Evolutionary conservation across 2,113 vertebrate species (phyloP), one percentile per base, ranked within the genome.

Genomic region (Desmodus rotundus): DNA sequence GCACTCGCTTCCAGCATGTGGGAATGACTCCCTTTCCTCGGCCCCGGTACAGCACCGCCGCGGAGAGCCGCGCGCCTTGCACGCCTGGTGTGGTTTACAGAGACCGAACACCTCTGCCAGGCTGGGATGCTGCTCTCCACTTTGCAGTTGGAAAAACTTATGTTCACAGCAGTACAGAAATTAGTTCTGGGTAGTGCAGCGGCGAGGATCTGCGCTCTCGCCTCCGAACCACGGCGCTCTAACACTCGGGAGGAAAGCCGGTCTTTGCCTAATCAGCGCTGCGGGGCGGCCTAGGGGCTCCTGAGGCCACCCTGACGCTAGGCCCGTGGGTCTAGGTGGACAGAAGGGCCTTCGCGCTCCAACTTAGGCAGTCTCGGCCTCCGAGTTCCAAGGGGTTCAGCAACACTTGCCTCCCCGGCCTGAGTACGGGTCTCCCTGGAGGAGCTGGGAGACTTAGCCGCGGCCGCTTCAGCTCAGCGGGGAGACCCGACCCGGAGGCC

Each of bases 381-480:
- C 11, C 1, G 22, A 28, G 47, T 36, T 78, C 17, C 74, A 33
- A 43, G 20, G 65, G 20, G 1, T 76, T 43, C 24, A 11, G 56
- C 7, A 41, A 47, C 65, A 28, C 52, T 41, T 0, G n/a, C 11
- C 56, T 67, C 31, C 41, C 45, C 14, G 12, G 31, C 41, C 31
- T 24, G 73, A 15, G 28, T n/a, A 4, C 31, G 2, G 17, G 58
- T 15, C 36, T 33, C 16, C 0, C 7, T 33, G 68, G 61, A 14
- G 70, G 82, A 83, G 38, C 2, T 3, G 36, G 50, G 61, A 76
- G 58, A 78, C 73, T 58, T 16, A 2, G n/a, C n/a, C 7, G 9
- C 9, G 17, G 65, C 36, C 4, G 1, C 19, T 14, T 0, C 13
- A 1, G 63, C n/a, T 45, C 24, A 2, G 13, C 14, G 1, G 5